phyloP scores from a whole-genome alignment of 2,888 invertebrate species.

The Desoria tigrina region DNA sequence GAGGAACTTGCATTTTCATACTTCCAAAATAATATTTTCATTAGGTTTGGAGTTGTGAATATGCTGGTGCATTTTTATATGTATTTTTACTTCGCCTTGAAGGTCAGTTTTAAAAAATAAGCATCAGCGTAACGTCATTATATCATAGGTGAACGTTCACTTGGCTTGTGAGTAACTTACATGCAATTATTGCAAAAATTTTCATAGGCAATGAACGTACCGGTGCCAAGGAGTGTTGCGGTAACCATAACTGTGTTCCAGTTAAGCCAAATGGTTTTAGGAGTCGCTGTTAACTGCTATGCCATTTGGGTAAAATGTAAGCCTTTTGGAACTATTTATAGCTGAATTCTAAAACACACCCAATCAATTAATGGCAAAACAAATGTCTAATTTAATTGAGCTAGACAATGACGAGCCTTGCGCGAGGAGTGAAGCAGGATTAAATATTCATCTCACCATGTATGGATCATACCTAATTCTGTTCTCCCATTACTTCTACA shows the following conservation, averaged over 20 bases:
- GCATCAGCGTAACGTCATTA: background rate
- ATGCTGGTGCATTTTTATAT: constrained; percentile 36
- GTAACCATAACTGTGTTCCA: constrained; percentile 33
- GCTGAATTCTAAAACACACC: background rate
- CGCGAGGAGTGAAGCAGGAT: constrained; percentile 31
- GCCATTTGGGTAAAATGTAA: constrained; percentile 36
- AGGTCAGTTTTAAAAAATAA: no score
- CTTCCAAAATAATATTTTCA: no score
- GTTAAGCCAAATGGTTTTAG: constrained; percentile 38
- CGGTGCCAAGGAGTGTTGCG: constrained; percentile 27
- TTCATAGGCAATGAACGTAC: constrained; percentile 33
- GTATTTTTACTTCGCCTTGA: constrained; percentile 36
- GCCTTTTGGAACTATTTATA: constrained; percentile 1
- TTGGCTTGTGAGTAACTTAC: no score
- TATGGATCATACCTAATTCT: constrained; percentile 43
- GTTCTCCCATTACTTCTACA: constrained; percentile 42
- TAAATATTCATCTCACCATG: constrained; percentile 38
- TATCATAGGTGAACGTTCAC: no score
- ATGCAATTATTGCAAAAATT: no score
- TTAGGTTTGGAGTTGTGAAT: constrained; percentile 36
- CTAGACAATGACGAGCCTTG: constrained; percentile 36
- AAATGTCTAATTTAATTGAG: no score
- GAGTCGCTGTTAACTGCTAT: constrained; percentile 27
- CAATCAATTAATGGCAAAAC: background rate
- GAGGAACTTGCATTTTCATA: no score